Percentiles rank a stretch among this genome's conserved stretches.
Conservation (phyloP, 2,113 vertebrate species). For the Ceyx margarethae region DNA sequence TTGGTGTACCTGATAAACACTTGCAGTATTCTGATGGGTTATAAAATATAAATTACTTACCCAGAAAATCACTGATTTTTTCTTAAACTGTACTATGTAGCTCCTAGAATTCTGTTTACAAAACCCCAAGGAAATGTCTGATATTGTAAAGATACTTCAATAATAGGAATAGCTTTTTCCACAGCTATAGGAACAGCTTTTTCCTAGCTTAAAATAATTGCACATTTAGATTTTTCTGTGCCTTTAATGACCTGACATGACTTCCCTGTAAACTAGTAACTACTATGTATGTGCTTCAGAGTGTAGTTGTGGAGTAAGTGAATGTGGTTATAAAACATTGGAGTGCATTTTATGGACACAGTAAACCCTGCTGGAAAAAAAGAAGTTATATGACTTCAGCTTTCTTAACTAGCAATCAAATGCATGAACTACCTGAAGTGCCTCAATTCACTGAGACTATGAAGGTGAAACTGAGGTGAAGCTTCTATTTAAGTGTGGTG, state of each 20-base stretch:
- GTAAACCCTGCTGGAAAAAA: background rate
- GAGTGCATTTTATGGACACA: background rate
- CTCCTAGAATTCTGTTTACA: background rate
- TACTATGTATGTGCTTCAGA: fast-evolving
- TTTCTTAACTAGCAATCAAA: background rate
- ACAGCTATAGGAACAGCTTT: background rate
- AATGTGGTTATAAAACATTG: background rate
- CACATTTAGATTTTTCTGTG: background rate
- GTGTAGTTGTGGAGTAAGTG: background rate
- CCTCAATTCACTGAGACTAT: background rate
- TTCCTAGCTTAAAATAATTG: background rate
- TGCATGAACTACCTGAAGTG: background rate
- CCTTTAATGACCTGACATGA: background rate
- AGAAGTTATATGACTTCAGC: background rate
- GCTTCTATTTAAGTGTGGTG: background rate
- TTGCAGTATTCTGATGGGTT: background rate
- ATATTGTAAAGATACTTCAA: background rate
- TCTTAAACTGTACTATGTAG: background rate
- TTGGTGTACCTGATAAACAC: background rate
- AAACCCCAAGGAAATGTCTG: background rate
- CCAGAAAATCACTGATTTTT: background rate
- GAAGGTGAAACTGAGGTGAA: background rate
- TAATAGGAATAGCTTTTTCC: background rate
- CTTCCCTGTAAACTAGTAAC: background rate
- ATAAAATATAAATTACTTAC: background rate